These are phyloP conservation scores for Xanthia icteritia DNA, from an alignment of 2,888 invertebrate genomes.

Conservation along the genomic window DNA sequence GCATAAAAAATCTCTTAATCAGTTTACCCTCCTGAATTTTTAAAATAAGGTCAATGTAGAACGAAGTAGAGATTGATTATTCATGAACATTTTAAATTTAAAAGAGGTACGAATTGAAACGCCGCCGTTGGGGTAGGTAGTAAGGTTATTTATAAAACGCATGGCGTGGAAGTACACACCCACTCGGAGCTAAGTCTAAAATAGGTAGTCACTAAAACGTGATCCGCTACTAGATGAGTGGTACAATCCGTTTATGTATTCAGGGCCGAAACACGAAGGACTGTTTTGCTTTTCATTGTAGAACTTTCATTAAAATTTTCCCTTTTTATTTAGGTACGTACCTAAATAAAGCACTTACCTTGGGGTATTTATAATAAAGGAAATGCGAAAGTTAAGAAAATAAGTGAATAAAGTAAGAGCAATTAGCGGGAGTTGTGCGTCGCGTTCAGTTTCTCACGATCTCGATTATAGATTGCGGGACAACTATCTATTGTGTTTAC, in stretches of 20 bases:
- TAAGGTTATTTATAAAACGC: conserved; percentile 54
- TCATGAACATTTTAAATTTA: conserved; percentile 74
- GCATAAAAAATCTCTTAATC: conserved; percentile 69
- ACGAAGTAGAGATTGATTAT: conserved; percentile 72
- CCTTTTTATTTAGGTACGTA: conserved; percentile 47
- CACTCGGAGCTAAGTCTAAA: conserved; percentile 47
- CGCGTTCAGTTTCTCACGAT: conserved; percentile 43
- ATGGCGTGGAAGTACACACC: conserved; percentile 37
- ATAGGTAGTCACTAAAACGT: conserved; percentile 67
- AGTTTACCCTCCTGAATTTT: conserved; percentile 70
- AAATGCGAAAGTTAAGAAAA: conserved; percentile 21
- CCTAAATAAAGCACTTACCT: conserved; percentile 2
- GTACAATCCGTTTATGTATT: conserved; percentile 73
- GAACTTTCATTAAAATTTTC: conserved; percentile 67
- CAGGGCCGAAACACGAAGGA: conserved; percentile 63
- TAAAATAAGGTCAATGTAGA: conserved; percentile 64
- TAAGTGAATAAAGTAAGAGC: conserved; percentile 22
- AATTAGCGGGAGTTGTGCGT: conserved; percentile 34
- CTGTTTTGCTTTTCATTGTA: conserved; percentile 66
- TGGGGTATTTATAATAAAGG: conserved; percentile 27
- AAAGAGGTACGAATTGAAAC: conserved; percentile 63
- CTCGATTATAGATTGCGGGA: conserved; percentile 48
- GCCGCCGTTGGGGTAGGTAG: conserved; percentile 49
- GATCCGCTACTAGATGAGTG: conserved; percentile 65
- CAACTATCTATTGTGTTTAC: conserved; percentile 53